A percentile compares a stretch with the other conserved stretches of the same genome.
These are phyloP conservation scores for Synergus japonicus DNA, from an alignment of 2,888 invertebrate species.

Conservation along the genomic window DNA sequence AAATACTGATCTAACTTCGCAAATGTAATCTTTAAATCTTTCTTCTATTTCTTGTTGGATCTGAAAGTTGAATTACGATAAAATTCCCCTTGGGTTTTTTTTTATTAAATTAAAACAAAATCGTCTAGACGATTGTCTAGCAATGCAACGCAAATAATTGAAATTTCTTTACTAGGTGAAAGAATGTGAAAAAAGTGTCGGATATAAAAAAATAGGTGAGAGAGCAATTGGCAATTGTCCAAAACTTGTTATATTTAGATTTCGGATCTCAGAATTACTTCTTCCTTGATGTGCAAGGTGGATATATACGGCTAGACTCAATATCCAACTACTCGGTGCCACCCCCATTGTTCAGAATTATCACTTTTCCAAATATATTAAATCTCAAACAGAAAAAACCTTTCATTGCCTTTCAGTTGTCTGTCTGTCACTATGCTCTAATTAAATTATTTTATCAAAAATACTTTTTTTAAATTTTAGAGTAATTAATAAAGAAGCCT, in stretches of 20 bases:
- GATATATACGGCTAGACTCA: conserved; percentile 10
- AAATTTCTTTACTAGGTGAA: conserved; percentile 15
- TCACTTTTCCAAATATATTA: background rate
- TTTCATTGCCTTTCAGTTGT: too few relatives aligned
- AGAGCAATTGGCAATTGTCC: conserved; percentile 57
- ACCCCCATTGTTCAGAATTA: conserved; percentile 10
- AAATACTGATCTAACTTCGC: background rate
- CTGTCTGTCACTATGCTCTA: background rate
- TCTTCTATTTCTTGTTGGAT: too few relatives aligned
- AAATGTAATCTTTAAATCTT: too few relatives aligned
- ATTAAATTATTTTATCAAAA: background rate
- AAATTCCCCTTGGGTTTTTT: background rate
- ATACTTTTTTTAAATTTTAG: background rate
- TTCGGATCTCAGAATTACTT: conserved; percentile 35
- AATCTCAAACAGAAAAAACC: background rate
- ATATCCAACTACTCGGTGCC: background rate
- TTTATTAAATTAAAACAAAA: background rate
- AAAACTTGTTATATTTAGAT: conserved; percentile 60
- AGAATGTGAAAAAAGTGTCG: conserved; percentile 27
- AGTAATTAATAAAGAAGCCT: too few relatives aligned
- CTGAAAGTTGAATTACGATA: too few relatives aligned
- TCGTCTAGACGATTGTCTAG: background rate
- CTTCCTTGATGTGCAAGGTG: conserved; percentile 26
- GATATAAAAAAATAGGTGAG: conserved; percentile 47
- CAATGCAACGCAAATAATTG: background rate